A percentile compares a stretch with the other conserved stretches of the same genome.
These are phyloP conservation scores for Thamnaconus septentrionalis DNA, from an alignment of 2,113 vertebrate genomes.

Conservation along the genomic window DNA sequence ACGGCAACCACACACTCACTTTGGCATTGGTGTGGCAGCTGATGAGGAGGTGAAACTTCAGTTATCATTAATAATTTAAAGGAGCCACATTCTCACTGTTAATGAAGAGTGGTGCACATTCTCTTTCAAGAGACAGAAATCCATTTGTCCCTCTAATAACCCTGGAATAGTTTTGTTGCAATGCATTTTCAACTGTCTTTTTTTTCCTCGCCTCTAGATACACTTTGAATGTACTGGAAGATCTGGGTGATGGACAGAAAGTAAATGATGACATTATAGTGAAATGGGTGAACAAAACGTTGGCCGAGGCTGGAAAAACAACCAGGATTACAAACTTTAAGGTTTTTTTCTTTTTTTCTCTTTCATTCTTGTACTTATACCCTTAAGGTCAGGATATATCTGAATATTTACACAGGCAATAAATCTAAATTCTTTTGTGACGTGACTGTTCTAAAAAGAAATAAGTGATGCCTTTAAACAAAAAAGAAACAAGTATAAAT, in stretches of 20 bases:
- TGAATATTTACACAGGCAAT: not conserved
- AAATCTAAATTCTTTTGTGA: too few species aligned
- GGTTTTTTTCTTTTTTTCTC: slow-evolving; percentile 63
- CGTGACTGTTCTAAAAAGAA: too few species aligned
- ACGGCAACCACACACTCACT: slow-evolving; percentile 88
- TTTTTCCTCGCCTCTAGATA: slow-evolving; percentile 77
- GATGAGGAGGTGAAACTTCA: slow-evolving; percentile 90
- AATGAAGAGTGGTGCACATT: too few species aligned
- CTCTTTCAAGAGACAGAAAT: too few species aligned
- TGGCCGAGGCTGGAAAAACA: slow-evolving; percentile 82
- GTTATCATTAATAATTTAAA: not conserved
- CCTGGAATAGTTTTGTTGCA: too few species aligned
- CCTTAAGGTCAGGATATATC: not conserved
- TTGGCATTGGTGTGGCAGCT: slow-evolving; percentile 93
- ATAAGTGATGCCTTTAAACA: too few species aligned
- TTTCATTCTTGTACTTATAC: not conserved
- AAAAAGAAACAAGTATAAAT: too few species aligned
- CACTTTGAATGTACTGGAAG: slow-evolving; percentile 90
- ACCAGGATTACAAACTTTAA: slow-evolving; percentile 88
- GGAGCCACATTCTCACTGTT: too few species aligned
- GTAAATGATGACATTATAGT: slow-evolving; percentile 91
- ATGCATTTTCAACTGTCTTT: not conserved
- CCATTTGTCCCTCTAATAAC: too few species aligned
- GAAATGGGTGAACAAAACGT: slow-evolving; percentile 87
- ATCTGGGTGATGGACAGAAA: slow-evolving; percentile 92